phyloP scores from a whole-genome alignment of 2,888 invertebrate species.

The Monopis laevigella region DNA sequence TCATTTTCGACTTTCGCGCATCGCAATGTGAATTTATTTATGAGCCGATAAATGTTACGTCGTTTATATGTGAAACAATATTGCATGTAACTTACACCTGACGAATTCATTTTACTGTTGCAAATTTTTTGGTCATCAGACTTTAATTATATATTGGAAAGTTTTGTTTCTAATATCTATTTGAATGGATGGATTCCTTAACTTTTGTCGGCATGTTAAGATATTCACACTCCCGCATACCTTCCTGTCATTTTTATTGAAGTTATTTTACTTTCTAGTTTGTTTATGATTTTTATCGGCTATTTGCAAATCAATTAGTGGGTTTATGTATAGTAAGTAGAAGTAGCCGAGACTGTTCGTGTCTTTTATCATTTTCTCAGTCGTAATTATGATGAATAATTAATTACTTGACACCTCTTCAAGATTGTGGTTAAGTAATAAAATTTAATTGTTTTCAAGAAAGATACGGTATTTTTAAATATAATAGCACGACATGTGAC shows the following conservation, averaged over 20 bases:
- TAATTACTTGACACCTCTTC: slow-evolving; percentile 2
- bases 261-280: slow-evolving; percentile 11
- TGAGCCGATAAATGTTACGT: slow-evolving; percentile 21
- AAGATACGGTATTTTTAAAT: too few relatives aligned
- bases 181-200: too few relatives aligned
- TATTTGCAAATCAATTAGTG: slow-evolving; percentile 20
- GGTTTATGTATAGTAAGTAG: slow-evolving; percentile 10
- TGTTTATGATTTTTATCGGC: slow-evolving; percentile 14
- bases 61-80: too few relatives aligned
- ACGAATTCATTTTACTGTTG: too few relatives aligned
- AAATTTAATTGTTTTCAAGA: too few relatives aligned
- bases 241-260: slow-evolving; percentile 10
- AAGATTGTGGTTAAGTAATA: too few relatives aligned
- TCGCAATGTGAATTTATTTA: slow-evolving; percentile 18
- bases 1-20: slow-evolving; percentile 39
- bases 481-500: too few relatives aligned
- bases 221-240: background rate
- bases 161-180: too few relatives aligned
- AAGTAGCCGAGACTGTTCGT: slow-evolving; percentile 1
- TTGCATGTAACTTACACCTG: too few relatives aligned
- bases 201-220: too few relatives aligned
- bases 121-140: too few relatives aligned
- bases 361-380: background rate
- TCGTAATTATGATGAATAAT: slow-evolving; percentile 5
- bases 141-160: too few relatives aligned